Percentiles rank a stretch among this genome's conserved stretches.
Evolutionary conservation across 2,797 vertebrate genomes (phyloP).

Genomic region (Sebastes nivosus): DNA sequence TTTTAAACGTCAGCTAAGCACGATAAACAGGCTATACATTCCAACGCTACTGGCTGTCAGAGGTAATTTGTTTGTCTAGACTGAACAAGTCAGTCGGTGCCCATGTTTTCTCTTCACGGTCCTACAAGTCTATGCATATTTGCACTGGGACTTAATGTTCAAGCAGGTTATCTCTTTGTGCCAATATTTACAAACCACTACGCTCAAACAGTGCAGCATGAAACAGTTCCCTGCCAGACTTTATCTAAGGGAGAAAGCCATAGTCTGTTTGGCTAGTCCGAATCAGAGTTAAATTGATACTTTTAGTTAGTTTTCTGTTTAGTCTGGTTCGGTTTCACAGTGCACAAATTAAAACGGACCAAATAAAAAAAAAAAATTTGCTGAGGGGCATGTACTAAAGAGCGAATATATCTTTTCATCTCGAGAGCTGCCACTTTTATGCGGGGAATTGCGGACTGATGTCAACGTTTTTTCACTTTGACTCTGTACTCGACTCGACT

Average conservation of each 20-base stretch:
- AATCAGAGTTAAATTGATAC: no score
- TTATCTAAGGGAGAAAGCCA: not conserved
- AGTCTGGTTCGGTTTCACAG: no score
- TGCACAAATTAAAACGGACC: no score
- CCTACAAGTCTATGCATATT: conserved; percentile 54
- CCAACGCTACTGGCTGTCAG: conserved; percentile 62
- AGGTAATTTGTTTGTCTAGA: conserved; percentile 72
- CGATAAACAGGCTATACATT: conserved; percentile 60
- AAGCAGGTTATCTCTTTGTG: conserved; percentile 23
- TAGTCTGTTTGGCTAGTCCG: no score
- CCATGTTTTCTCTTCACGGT: conserved; percentile 22
- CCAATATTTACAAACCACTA: conserved; percentile 2
- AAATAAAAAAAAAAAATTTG: no score
- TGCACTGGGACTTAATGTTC: conserved; percentile 28
- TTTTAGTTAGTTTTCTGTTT: no score
- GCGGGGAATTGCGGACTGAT: no score
- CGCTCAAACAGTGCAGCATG: conserved; percentile 1
- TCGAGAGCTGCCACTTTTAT: no score
- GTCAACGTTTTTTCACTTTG: no score
- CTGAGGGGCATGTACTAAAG: no score
- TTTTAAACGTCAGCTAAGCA: conserved; percentile 20
- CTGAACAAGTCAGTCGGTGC: conserved; percentile 63
- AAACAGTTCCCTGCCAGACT: not conserved
- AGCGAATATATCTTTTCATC: no score
- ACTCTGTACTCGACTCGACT: no score